phyloP scores from a whole-genome alignment of 2,113 vertebrate genomes.

The Cynocephalus volans region DNA sequence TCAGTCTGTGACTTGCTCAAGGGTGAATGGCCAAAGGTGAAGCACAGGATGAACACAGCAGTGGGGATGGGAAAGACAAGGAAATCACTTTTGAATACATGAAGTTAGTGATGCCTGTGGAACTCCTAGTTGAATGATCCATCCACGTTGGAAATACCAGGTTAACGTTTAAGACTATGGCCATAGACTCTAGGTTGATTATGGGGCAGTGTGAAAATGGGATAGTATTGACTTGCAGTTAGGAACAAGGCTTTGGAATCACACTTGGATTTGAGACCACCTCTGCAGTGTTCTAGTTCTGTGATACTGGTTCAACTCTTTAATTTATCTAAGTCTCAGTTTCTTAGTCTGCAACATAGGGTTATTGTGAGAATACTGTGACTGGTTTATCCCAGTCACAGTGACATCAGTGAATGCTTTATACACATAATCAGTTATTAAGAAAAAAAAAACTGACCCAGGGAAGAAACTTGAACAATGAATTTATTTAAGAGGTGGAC shows the following conservation, averaged over 20 bases:
- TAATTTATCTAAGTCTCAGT: not conserved
- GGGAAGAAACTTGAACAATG: slow-evolving; percentile 24
- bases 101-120: not conserved
- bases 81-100: not conserved
- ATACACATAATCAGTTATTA: not conserved
- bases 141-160: not conserved
- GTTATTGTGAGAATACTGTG: not conserved
- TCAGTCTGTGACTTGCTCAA: not conserved
- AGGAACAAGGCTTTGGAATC: slow-evolving; percentile 2
- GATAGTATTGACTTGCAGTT: not conserved
- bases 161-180: not conserved
- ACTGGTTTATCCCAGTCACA: not conserved
- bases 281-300: not conserved
- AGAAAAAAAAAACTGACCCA: not conserved
- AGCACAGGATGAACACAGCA: not conserved
- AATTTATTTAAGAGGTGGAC: not conserved
- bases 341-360: not conserved
- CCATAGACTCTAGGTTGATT: not conserved
- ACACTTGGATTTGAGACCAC: not conserved
- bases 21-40: not conserved
- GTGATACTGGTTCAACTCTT: not conserved
- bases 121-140: not conserved
- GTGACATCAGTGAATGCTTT: not conserved
- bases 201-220: not conserved
- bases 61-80: not conserved